Percentiles rank a stretch among this genome's conserved stretches.
These are phyloP conservation scores for Enteromius unitaeniatus DNA, from an alignment of 2,797 vertebrate species.

Conservation along the genomic window DNA sequence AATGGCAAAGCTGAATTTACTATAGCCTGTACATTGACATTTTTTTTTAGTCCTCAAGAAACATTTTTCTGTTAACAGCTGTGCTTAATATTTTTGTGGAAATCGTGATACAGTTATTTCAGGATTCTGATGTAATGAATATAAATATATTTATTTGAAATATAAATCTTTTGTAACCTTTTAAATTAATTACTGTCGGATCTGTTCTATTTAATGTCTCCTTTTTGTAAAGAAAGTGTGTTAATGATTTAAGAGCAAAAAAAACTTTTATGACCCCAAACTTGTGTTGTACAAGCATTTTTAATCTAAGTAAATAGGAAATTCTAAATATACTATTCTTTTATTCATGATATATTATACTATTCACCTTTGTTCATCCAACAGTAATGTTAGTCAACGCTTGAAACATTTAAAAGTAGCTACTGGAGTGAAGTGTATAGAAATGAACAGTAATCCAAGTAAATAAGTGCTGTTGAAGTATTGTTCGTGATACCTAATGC, in stretches of 20 bases:
- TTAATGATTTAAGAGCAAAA: neutral
- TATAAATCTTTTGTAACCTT: neutral
- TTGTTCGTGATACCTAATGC: neutral
- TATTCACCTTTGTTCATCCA: neutral
- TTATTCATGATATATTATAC: neutral
- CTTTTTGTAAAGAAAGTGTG: neutral
- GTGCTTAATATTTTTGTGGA: neutral
- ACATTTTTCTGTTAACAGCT: neutral
- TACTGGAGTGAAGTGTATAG: neutral
- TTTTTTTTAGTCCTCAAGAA: neutral
- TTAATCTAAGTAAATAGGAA: neutral
- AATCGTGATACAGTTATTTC: neutral
- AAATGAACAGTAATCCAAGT: neutral
- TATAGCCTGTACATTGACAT: neutral
- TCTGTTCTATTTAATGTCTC: neutral
- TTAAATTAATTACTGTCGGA: neutral
- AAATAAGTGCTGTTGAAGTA: neutral
- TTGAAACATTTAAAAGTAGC: neutral
- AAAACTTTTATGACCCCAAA: neutral
- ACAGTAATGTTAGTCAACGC: neutral
- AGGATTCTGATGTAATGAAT: neutral
- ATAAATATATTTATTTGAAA: neutral
- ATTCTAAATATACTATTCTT: neutral
- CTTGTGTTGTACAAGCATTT: neutral
- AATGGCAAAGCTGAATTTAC: neutral